Evolutionary conservation across 2,797 vertebrate species (phyloP).

Genomic region (Oceanodroma leucorhoa): DNA sequence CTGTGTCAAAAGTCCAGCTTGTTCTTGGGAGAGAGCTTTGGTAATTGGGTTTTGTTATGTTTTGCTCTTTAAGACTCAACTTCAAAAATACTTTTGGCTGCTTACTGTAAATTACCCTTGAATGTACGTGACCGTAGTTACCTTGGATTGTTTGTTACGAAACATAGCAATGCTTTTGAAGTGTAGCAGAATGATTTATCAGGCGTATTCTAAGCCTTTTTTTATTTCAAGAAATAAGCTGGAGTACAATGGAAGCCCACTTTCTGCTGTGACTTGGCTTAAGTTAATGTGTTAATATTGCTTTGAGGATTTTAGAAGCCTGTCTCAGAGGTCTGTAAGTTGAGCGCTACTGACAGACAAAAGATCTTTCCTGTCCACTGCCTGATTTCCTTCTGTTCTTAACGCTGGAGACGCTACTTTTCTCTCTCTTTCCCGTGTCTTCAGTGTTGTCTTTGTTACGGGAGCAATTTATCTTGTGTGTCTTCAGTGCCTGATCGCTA

Average conservation of each 20-base stretch:
- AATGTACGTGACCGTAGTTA: fast-evolving
- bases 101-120: not conserved
- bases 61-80: not conserved
- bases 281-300: not conserved
- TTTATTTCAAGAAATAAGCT: not conserved
- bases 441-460: fast-evolving
- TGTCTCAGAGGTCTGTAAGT: not conserved
- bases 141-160: not conserved
- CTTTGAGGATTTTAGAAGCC: not conserved
- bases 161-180: not conserved
- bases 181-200: not conserved
- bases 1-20: not conserved
- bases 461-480: not conserved
- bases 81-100: not conserved
- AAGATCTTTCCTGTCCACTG: not conserved
- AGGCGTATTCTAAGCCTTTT: fast-evolving
- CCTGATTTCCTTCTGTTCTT: not conserved
- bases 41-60: fast-evolving
- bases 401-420: not conserved
- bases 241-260: fast-evolving
- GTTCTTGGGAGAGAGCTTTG: not conserved
- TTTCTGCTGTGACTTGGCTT: not conserved
- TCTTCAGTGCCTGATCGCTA: not conserved
- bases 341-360: not conserved
- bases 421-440: fast-evolving